Evolutionary conservation across 2,888 invertebrate genomes (phyloP), one percentile per base, ranked within the genome.

Genomic region (Stenodera caucasica): DNA sequence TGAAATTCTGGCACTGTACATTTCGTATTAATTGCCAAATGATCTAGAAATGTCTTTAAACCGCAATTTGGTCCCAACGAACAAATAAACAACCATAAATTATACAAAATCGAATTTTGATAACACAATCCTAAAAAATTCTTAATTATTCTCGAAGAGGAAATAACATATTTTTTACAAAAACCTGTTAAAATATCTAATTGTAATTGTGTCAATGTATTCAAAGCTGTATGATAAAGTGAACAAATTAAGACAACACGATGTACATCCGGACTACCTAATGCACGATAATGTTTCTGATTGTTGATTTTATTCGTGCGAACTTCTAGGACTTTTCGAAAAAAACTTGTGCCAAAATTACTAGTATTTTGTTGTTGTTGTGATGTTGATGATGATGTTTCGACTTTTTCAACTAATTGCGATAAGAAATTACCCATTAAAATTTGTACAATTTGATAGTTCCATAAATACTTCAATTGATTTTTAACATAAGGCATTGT

Each of bases 101-200:
- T 90, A 70, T 93, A 91, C 26, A 98, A 83, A 67, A 98, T 88
- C 71, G 90, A 88, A 75, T 96, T 96, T 77, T 96, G 94, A 79
- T 95, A 97, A 78, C 97, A 96, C 62, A 98, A 83, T 58, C 97
- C 96, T n/a, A n/a, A n/a, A n/a, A n/a, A n/a, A n/a, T n/a, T n/a
- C n/a, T n/a, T n/a, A n/a, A n/a, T n/a, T n/a, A n/a, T n/a, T n/a
- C n/a, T n/a, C n/a, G n/a, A n/a, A n/a, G n/a, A n/a, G n/a, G n/a
- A n/a, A n/a, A n/a, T n/a, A n/a, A n/a, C n/a, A n/a, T n/a, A n/a
- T n/a, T n/a, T n/a, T n/a, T n/a, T n/a, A n/a, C n/a, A n/a, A n/a
- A n/a, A n/a, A 92, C 94, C 96, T 73, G 96, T 95, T 55, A 98
- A 83, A 77, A 98, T 96, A 78, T 97, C 96, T 60, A 96, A 84